phyloP scores from a whole-genome alignment of 1,140 invertebrate genomes.

The Brachionus rotundiformis region DNA sequence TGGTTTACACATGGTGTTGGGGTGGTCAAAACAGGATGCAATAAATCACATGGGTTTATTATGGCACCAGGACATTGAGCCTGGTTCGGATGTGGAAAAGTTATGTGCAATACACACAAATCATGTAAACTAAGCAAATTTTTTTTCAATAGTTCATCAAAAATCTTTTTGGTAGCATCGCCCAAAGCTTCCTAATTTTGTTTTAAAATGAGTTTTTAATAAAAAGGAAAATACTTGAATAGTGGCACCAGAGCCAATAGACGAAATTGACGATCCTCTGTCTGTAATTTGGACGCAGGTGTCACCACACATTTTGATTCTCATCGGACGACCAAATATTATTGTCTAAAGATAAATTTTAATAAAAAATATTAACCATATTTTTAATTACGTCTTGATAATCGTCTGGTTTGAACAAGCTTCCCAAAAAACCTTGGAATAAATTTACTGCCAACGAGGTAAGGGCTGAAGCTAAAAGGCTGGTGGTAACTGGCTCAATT shows the following conservation, averaged over 20 bases:
- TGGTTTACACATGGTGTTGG: constrained; percentile 36
- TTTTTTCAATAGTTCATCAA: constrained; percentile 25
- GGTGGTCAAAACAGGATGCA: constrained; percentile 19
- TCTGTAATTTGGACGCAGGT: constrained; percentile 42
- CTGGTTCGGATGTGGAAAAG: constrained; percentile 49
- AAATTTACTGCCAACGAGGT: constrained; percentile 20
- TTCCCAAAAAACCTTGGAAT: constrained; percentile 29
- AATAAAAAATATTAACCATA: background rate
- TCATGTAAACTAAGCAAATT: constrained; percentile 48
- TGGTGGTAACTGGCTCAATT: constrained; percentile 46
- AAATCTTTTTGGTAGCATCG: constrained; percentile 18
- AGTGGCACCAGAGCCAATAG: constrained; percentile 10
- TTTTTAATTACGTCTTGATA: constrained; percentile 47
- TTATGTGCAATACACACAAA: constrained; percentile 34
- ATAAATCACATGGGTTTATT: constrained; percentile 47
- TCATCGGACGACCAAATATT: constrained; percentile 42
- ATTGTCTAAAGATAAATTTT: background rate
- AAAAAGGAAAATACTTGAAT: constrained; percentile 30
- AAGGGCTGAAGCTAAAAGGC: constrained; percentile 3
- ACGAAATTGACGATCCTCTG: constrained; percentile 9
- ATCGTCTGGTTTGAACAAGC: constrained; percentile 42
- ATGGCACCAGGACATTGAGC: constrained; percentile 17
- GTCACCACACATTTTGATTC: constrained; percentile 49
- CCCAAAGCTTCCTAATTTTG: constrained; percentile 46
- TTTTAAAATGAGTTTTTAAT: no score